These are phyloP conservation scores for Bovichtus diacanthus DNA, from an alignment of 2,797 vertebrate genomes.

Conservation along the genomic window DNA sequence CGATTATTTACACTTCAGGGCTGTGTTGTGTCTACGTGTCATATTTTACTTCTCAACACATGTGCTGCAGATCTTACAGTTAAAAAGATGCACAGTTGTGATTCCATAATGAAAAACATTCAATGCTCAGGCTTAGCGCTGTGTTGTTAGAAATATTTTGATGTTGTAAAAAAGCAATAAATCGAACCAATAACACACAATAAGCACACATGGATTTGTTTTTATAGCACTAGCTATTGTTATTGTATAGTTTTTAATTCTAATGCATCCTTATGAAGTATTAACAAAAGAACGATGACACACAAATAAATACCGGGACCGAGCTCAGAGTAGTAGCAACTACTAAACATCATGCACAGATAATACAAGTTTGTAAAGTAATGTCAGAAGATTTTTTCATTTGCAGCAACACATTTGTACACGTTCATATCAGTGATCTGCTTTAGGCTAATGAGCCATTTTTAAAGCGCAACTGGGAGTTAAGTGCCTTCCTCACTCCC, in stretches of 20 bases:
- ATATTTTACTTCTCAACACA: background rate
- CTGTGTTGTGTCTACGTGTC: background rate
- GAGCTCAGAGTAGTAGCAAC: background rate
- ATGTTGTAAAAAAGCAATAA: background rate
- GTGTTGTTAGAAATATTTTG: background rate
- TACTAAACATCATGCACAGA: too few relatives aligned
- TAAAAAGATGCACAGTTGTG: background rate
- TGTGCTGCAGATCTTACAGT: background rate
- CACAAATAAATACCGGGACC: background rate
- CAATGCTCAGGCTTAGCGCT: background rate
- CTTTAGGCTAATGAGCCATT: slow-evolving; percentile 13
- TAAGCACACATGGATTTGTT: too few relatives aligned
- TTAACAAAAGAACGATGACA: background rate
- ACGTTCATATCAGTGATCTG: background rate
- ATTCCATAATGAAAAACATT: background rate
- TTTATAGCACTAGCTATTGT: too few relatives aligned
- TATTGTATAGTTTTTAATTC: too few relatives aligned
- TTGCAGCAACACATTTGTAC: background rate
- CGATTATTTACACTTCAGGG: background rate
- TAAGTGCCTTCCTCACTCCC: slow-evolving; percentile 5
- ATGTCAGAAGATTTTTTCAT: background rate
- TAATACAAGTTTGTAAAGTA: background rate
- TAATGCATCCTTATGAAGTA: background rate
- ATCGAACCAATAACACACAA: too few relatives aligned
- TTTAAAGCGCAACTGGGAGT: slow-evolving; percentile 10